These are phyloP conservation scores for Parotocinclus haroldoi DNA, from an alignment of 2,797 vertebrate species.

Conservation along the genomic window DNA sequence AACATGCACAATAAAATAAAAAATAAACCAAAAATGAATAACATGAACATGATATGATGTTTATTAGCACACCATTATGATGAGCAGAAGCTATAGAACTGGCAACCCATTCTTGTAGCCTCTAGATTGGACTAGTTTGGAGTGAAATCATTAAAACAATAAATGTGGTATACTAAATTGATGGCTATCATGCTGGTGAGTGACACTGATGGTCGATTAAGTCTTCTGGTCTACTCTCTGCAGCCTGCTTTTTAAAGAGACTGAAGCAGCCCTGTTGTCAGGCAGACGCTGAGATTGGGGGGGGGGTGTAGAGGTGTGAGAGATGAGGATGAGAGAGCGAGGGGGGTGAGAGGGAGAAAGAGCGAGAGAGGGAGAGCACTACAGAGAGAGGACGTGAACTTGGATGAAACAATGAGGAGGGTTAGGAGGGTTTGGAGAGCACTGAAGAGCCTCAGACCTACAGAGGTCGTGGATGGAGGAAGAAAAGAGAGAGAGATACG, in stretches of 20 bases:
- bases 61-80: no score
- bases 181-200: no score
- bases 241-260: constrained; percentile 42
- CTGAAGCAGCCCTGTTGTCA: constrained; percentile 67
- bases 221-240: constrained; percentile 22
- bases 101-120: no score
- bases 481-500: constrained; percentile 30
- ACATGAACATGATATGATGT: no score
- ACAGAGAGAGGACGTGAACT: not conserved
- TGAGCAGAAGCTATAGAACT: no score
- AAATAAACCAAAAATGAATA: no score
- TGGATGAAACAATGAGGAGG: constrained; percentile 18
- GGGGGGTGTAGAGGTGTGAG: constrained; percentile 35
- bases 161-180: no score
- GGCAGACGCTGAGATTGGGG: constrained; percentile 64
- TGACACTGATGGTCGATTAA: constrained; percentile 2
- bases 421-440: constrained; percentile 18
- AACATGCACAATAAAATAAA: no score
- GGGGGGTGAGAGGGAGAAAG: constrained; percentile 40
- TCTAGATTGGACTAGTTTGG: no score
- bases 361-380: constrained; percentile 42
- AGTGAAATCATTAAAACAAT: no score
- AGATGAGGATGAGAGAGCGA: constrained; percentile 28
- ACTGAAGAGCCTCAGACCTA: constrained; percentile 32
- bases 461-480: constrained; percentile 7